phyloP scores from a whole-genome alignment of 2,113 vertebrate species.

The Grus americana region DNA sequence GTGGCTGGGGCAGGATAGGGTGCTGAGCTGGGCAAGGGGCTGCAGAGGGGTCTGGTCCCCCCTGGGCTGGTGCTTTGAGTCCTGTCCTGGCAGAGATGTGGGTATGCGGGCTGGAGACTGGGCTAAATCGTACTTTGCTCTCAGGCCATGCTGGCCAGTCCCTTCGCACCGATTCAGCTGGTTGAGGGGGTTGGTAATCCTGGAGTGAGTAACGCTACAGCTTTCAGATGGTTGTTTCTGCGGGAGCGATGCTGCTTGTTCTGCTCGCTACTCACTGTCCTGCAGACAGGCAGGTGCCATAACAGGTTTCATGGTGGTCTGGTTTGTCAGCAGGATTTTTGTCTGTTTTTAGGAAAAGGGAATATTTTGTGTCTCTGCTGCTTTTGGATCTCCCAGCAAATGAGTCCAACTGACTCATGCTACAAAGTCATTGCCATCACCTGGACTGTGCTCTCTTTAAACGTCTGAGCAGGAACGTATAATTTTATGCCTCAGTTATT shows the following conservation, averaged over 20 bases:
- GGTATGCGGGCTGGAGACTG: neutral
- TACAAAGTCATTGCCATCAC: neutral
- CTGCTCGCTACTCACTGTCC: neutral
- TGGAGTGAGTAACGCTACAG: neutral
- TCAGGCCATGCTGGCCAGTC: neutral
- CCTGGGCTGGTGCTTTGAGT: neutral
- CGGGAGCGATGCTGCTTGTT: neutral
- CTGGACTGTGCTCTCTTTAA: neutral
- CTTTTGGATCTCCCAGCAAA: neutral
- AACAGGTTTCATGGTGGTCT: neutral
- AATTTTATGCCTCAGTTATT: neutral
- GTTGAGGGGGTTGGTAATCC: neutral
- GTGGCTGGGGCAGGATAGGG: neutral
- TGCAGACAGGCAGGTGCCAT: neutral
- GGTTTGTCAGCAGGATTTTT: neutral
- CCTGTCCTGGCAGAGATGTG: neutral
- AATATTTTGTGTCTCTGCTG: neutral
- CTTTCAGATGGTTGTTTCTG: neutral
- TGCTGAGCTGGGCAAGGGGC: neutral
- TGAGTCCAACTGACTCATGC: neutral
- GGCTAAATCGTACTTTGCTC: neutral
- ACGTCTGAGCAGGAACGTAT: neutral
- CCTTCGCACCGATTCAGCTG: neutral
- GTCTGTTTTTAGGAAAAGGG: neutral
- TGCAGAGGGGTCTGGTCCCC: neutral